Evolutionary conservation across 2,113 vertebrate genomes (phyloP), one percentile per base, ranked within the genome.

Genomic region (Microcebus lehilahytsara): DNA sequence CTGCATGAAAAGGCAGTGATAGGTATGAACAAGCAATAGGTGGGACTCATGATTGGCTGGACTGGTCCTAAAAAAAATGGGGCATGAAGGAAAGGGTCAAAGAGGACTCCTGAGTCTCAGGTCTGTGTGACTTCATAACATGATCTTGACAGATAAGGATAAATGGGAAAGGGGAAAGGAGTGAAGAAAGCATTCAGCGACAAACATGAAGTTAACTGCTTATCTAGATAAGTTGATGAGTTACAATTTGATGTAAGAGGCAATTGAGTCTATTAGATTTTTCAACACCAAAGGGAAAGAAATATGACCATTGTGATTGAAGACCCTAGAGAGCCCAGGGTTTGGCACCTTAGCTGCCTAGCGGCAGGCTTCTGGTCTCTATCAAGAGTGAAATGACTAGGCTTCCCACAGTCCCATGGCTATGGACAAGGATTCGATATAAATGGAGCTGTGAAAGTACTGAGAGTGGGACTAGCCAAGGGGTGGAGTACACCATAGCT

Each of bases 271-370:
- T 75, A 34, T 49, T 49, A 56, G n/a, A 25, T 42, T 27, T 51
- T 83, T 66, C 40, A 85, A 8, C 9, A 25, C 30, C 30, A n/a
- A n/a, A 89, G 6, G 20, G 27, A 49, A 90, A 94, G 1, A 37
- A 86, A 64, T 37, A 32, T 9, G 34, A 53, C 4, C 9, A 20
- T 3, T 37, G 8, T 22, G 60, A 71, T 1, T 3, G 34, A 53
- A 42, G 14, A 34, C 60, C 69, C 22, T 5, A 5, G 1, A n/a
- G 3, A 37, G 9, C 5, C 0, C 25, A 0, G 7, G 5, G 11
- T n/a, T 78, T 58, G 8, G 16, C 19, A 11, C 25, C 17, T 22
- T 58, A 7, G 37, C 58, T 1, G 27, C 5, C n/a, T 78, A 34
- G 6, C 0, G 27, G 37, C 7, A 67, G 30, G 5, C 32, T 91